A percentile compares a stretch with the other conserved stretches of the same genome.
phyloP scores from a whole-genome alignment of 2,797 vertebrate genomes.

The Geotrypetes seraphini region DNA sequence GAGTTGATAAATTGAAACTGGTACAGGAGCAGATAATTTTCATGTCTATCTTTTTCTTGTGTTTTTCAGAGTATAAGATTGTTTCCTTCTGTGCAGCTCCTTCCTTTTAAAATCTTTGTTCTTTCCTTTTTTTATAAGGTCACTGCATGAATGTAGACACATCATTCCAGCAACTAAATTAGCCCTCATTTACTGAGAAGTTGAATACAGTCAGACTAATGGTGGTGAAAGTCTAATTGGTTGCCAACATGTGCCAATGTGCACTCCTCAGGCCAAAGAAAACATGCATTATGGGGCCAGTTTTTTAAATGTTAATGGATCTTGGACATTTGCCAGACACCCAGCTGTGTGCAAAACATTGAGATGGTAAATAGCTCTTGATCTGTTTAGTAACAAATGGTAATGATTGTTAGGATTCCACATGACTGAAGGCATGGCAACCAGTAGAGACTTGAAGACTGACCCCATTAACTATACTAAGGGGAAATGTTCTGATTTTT shows the following conservation, averaged over 20 bases:
- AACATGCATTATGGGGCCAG: slow-evolving; percentile 69
- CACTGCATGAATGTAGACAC: slow-evolving; percentile 48
- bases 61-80: slow-evolving; percentile 16
- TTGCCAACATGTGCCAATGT: slow-evolving; percentile 59
- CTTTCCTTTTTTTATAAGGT: slow-evolving; percentile 41
- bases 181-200: slow-evolving; percentile 55
- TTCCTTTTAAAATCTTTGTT: slow-evolving; percentile 34
- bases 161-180: slow-evolving; percentile 58
- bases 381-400: slow-evolving; percentile 73
- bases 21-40: slow-evolving; percentile 13
- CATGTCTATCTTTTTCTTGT: background rate
- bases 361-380: slow-evolving; percentile 69
- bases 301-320: slow-evolving; percentile 74
- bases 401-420: slow-evolving; percentile 61
- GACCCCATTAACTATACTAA: slow-evolving; percentile 52
- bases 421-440: slow-evolving; percentile 53
- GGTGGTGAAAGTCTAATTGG: slow-evolving; percentile 57
- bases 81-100: slow-evolving; percentile 25
- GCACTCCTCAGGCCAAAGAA: slow-evolving; percentile 53
- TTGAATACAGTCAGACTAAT: slow-evolving; percentile 56
- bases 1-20: slow-evolving; percentile 21
- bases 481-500: slow-evolving; percentile 27
- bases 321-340: slow-evolving; percentile 64
- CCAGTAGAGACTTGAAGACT: slow-evolving; percentile 34
- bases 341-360: slow-evolving; percentile 65